Evolutionary conservation across 2,888 invertebrate genomes (phyloP).

Genomic region (Priocnemis perturbator): DNA sequence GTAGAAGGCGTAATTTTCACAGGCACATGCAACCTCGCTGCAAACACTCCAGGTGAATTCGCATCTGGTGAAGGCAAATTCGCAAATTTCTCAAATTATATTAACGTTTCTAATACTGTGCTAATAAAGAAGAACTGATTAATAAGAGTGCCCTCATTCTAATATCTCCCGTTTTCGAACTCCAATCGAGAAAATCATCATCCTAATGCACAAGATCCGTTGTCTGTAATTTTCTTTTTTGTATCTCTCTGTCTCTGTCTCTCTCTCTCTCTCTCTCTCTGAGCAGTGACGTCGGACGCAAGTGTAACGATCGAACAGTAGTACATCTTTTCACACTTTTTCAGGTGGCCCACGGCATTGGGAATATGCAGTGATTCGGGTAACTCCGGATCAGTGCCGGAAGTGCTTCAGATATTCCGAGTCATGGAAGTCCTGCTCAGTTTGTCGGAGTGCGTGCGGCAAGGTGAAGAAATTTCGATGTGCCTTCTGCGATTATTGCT

Average conservation of each 20-base stretch:
- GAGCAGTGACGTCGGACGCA: too few relatives aligned
- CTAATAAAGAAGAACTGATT: conserved; percentile 1
- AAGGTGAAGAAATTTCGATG: conserved; percentile 50
- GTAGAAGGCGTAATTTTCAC: conserved; percentile 54
- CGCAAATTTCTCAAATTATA: too few relatives aligned
- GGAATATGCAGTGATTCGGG: conserved; percentile 5
- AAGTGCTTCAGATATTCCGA: conserved; percentile 54
- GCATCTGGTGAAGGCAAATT: too few relatives aligned
- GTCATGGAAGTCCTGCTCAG: conserved; percentile 38
- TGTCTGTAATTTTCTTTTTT: too few relatives aligned
- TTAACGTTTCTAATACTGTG: neutral
- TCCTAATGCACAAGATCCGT: too few relatives aligned
- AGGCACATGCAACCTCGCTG: conserved; percentile 54
- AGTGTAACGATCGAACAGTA: conserved; percentile 31
- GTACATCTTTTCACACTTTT: conserved; percentile 47
- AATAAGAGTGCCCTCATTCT: too few relatives aligned
- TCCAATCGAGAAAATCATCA: neutral
- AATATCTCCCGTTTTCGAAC: too few relatives aligned
- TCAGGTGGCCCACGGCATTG: conserved; percentile 40
- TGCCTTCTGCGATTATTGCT: conserved; percentile 47
- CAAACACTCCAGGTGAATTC: neutral
- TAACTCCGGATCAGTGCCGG: conserved; percentile 45
- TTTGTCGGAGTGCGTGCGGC: conserved; percentile 50
- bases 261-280: too few relatives aligned
- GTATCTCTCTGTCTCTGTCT: too few relatives aligned